Evolutionary conservation across 2,888 invertebrate genomes (phyloP).

Genomic region (Steromphala cineraria): DNA sequence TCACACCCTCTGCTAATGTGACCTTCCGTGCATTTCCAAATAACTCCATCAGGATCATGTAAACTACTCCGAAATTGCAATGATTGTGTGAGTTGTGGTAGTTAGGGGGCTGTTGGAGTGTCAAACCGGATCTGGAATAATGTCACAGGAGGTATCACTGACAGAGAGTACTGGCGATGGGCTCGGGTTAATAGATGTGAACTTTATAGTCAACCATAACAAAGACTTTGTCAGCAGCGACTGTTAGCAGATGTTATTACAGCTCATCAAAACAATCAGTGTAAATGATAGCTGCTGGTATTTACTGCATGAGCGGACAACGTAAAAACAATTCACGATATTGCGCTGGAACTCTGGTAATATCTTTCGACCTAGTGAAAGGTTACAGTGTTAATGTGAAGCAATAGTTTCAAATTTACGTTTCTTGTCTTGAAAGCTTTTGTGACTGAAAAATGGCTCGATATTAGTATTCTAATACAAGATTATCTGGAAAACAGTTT

Average conservation of each 20-base stretch:
- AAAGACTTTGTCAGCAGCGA: background rate
- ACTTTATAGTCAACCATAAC: slow-evolving; percentile 5
- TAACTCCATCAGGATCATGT: background rate
- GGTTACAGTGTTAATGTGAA: no score
- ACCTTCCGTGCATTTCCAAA: background rate
- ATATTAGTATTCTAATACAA: no score
- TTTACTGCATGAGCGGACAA: no score
- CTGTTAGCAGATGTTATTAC: background rate
- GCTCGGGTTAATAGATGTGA: background rate
- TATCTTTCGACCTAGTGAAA: no score
- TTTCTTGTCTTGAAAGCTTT: no score
- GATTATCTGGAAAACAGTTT: no score
- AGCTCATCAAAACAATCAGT: background rate
- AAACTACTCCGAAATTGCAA: background rate
- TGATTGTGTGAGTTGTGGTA: background rate
- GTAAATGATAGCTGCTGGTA: background rate
- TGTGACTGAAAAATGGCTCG: no score
- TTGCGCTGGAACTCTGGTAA: no score
- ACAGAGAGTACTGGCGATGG: background rate
- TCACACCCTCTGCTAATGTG: background rate
- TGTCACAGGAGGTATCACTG: background rate
- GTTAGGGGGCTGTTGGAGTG: background rate
- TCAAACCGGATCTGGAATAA: background rate
- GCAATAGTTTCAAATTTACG: no score
- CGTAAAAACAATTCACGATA: no score